Conservation (phyloP, 2,888 invertebrate species). For the Apamea epomidion region DNA sequence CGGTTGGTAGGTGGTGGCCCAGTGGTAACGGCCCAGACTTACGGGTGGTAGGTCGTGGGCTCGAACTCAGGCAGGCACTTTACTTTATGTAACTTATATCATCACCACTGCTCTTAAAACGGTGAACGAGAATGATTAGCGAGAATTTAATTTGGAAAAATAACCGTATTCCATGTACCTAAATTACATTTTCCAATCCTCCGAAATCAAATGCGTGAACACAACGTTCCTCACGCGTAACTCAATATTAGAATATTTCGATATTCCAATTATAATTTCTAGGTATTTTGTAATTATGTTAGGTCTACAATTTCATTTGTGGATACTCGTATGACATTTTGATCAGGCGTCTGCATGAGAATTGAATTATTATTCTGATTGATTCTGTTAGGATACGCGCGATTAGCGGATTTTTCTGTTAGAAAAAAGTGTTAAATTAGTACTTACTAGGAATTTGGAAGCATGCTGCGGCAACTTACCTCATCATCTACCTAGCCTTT, state of each 20-base stretch:
- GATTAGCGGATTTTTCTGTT: too few relatives aligned
- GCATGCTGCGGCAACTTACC: too few relatives aligned
- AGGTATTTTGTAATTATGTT: neutral
- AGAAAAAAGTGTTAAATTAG: too few relatives aligned
- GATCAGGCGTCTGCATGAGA: neutral
- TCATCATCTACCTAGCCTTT: too few relatives aligned
- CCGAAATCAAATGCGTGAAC: neutral
- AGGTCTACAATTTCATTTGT: neutral
- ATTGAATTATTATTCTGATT: neutral
- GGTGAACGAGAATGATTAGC: too few relatives aligned
- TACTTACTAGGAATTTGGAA: too few relatives aligned
- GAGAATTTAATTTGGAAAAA: neutral
- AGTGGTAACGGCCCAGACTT: neutral
- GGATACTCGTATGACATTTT: neutral
- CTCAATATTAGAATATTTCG: constrained; percentile 2
- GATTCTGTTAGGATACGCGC: neutral
- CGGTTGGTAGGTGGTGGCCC: neutral
- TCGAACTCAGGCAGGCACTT: neutral
- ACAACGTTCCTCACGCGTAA: neutral
- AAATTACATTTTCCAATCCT: constrained; percentile 3
- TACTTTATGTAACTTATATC: too few relatives aligned
- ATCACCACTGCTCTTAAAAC: too few relatives aligned
- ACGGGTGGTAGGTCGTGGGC: neutral
- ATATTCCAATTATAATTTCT: neutral
- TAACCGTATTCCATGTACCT: neutral